Base-by-base conservation (phyloP, 1,140 invertebrate species). In the Zaprionus inermis region DNA sequence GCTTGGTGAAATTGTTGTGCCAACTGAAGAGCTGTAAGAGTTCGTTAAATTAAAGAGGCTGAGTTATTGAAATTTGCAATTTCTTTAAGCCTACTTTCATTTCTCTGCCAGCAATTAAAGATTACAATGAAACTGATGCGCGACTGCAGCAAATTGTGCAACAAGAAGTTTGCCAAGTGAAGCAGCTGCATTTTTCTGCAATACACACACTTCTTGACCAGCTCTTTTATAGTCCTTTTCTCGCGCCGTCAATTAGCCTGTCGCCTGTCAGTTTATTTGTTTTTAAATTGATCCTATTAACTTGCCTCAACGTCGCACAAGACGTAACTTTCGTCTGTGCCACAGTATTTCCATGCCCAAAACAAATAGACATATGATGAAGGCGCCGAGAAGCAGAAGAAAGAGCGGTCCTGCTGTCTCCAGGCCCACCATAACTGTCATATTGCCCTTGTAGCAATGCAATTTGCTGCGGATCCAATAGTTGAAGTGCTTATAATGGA, bases 51-150 rank as follows among this genome's bases (percentile, higher is more conserved):
- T 6, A 34, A 14, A 57, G 12, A 1, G n/a, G 22, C 20, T 9
- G 20, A 30, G 14, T 24, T 10, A 1, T 32, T 16, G n/a, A 16
- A 16, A n/a, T 20, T 49, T 64, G 5, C 1, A 38, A 12, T 34
- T 3, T 30, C 3, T 0, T 11, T n/a, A 0, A 11, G 18, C 68
- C 11, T 55, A 86, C 83, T 83, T 74, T 83, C 80, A 74, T 89
- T 64, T 9, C 5, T 18, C 14, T 70, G 58, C 91, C 91, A 92
- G 58, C 91, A 92, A 52, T 92, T 81, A 61, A 92, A 92, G 10
- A 91, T 59, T 0, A 84, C 56, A 24, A 90, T 72, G 55, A 78
- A 79, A 12, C 64, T 65, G 20, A 92, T 69, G 49, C 78, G 76
- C 11, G 71, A 59, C 49, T 86, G 68, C 14, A 78, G 52, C 49